A percentile compares a stretch with the other conserved stretches of the same genome.
Evolutionary conservation across 1,140 invertebrate species (phyloP).

Genomic region (Campoletis sonorensis): DNA sequence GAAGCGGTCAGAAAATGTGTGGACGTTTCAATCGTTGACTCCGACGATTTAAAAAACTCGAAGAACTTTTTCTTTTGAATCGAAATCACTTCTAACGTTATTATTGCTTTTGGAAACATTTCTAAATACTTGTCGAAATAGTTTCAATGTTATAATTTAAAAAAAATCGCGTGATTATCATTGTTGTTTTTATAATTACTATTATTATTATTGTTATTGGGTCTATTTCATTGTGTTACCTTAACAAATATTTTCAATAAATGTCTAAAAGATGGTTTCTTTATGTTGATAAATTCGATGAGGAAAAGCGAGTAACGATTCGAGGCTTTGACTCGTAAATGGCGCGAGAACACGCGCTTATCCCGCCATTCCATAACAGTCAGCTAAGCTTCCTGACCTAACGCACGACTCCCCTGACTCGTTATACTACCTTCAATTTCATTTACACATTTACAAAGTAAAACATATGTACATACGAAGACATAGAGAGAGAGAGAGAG

Average conservation of each 20-base stretch:
- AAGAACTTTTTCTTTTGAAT: too few relatives aligned
- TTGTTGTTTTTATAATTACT: too few relatives aligned
- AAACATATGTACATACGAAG: not conserved
- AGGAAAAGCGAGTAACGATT: not conserved
- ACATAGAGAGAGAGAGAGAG: not conserved
- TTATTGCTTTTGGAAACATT: too few relatives aligned
- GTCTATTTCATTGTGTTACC: too few relatives aligned
- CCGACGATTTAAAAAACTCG: too few relatives aligned
- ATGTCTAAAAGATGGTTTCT: not conserved
- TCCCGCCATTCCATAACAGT: not conserved
- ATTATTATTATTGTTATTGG: too few relatives aligned
- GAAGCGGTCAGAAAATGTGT: too few relatives aligned
- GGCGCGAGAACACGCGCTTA: slow-evolving; percentile 27
- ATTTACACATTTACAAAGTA: slow-evolving; percentile 41
- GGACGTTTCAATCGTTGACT: too few relatives aligned
- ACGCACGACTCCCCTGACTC: slow-evolving; percentile 42
- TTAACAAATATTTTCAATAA: too few relatives aligned
- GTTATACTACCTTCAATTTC: slow-evolving; percentile 43
- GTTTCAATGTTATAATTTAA: too few relatives aligned
- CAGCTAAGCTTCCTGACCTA: slow-evolving; percentile 52
- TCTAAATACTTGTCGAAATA: too few relatives aligned
- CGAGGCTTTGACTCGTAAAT: slow-evolving; percentile 26
- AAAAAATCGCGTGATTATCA: not conserved
- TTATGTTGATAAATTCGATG: not conserved
- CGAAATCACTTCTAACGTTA: too few relatives aligned